A percentile compares a stretch with the other conserved stretches of the same genome.
Conservation (phyloP, 1,140 invertebrate genomes). For the Anastatus disparis region DNA sequence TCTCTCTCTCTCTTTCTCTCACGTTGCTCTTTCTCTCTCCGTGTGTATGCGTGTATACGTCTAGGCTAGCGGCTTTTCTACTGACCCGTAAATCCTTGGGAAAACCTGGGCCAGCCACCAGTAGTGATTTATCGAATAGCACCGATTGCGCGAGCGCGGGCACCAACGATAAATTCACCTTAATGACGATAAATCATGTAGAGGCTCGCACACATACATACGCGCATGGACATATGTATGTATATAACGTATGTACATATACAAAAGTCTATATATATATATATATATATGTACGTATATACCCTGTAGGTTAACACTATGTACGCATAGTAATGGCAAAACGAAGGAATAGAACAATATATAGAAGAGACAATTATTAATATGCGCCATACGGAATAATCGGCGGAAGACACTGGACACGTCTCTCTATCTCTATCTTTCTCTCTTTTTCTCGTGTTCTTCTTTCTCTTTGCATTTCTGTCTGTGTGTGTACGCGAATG, state of each 20-base stretch:
- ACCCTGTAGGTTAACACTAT: too few species aligned
- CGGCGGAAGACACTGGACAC: background rate
- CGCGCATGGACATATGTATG: too few species aligned
- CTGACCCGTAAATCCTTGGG: conserved; percentile 42
- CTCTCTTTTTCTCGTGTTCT: too few species aligned
- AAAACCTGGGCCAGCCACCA: conserved; percentile 24
- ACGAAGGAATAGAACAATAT: background rate
- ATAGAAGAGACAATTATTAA: conserved; percentile 10
- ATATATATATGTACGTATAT: too few species aligned
- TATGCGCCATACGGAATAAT: background rate
- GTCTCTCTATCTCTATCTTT: too few species aligned
- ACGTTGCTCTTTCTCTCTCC: too few species aligned
- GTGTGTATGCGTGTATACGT: too few species aligned
- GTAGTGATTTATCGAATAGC: conserved; percentile 36
- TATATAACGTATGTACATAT: too few species aligned
- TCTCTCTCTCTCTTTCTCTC: too few species aligned
- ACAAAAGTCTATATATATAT: too few species aligned
- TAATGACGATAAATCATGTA: conserved; percentile 41
- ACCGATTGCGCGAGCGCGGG: conserved; percentile 21
- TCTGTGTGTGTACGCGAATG: background rate
- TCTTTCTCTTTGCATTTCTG: background rate
- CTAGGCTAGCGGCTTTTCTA: conserved; percentile 36
- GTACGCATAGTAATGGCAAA: too few species aligned
- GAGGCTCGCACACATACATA: too few species aligned
- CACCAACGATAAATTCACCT: conserved; percentile 33